Percentiles rank a stretch among this genome's conserved stretches.
Evolutionary conservation across 37 sponge, comb jelly and placozoan species (phyloP).

Genomic region (Aphrocallistes beatrix): DNA sequence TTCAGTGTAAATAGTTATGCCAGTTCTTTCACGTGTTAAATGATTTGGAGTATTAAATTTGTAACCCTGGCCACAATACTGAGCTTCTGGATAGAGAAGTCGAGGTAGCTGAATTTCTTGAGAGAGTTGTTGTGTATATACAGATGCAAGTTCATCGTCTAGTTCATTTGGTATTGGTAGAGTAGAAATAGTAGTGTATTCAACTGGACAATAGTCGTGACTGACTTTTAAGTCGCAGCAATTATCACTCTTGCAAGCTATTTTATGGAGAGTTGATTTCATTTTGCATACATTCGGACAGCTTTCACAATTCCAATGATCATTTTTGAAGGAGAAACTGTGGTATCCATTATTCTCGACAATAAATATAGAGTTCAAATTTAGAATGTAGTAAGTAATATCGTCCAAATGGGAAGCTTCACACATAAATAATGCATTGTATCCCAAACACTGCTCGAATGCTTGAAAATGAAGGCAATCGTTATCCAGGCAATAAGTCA

Average conservation of each 20-base stretch:
- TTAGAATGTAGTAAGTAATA: not conserved
- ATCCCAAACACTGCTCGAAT: not conserved
- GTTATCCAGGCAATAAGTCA: not conserved
- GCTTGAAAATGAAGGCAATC: not conserved
- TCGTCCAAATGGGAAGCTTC: not conserved
- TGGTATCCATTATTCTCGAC: not conserved
- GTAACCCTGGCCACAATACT: not conserved
- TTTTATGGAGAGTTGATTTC: not conserved
- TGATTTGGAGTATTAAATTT: not conserved
- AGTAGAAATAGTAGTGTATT: not conserved
- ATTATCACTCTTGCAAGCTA: not conserved
- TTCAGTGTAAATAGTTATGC: not conserved
- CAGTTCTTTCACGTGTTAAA: not conserved
- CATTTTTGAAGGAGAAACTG: not conserved
- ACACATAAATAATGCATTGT: not conserved
- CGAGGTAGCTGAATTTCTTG: not conserved
- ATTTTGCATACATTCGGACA: not conserved
- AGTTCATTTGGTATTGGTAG: not conserved
- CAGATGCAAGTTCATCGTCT: not conserved
- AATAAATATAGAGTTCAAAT: not conserved
- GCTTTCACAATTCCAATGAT: not conserved
- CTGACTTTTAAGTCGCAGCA: not conserved
- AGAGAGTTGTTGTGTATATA: not conserved
- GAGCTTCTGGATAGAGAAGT: not conserved
- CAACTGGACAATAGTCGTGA: not conserved